Evolutionary conservation across 2,888 invertebrate species (phyloP).

Genomic region (Parnassius apollo): DNA sequence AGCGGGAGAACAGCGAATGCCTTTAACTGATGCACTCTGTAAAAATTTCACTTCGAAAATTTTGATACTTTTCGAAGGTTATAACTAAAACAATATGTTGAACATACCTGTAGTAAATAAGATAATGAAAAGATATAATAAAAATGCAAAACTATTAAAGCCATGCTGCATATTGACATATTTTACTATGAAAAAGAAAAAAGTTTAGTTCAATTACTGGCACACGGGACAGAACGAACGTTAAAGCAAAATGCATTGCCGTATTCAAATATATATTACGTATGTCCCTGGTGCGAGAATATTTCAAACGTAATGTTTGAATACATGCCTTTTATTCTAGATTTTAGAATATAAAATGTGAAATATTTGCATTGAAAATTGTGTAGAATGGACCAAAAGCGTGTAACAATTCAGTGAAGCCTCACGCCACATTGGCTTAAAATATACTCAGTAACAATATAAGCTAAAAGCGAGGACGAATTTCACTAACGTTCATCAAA

Average conservation of each 20-base stretch:
- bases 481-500: too few species aligned
- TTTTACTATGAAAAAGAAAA: conserved; percentile 48
- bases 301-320: conserved; percentile 13
- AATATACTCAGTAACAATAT: too few species aligned
- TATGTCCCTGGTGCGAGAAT: conserved; percentile 16
- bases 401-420: neutral
- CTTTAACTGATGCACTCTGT: conserved; percentile 60
- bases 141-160: conserved; percentile 30
- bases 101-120: conserved; percentile 1
- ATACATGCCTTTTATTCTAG: conserved; percentile 16
- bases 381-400: neutral
- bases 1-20: conserved; percentile 65
- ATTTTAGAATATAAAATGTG: conserved; percentile 4
- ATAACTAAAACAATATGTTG: conserved; percentile 23
- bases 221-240: conserved; percentile 36
- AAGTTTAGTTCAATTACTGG: conserved; percentile 39
- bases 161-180: conserved; percentile 47
- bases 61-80: conserved; percentile 53
- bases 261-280: conserved; percentile 24
- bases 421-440: too few species aligned
- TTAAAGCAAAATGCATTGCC: conserved; percentile 29
- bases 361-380: neutral
- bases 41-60: conserved; percentile 58
- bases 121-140: neutral
- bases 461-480: too few species aligned